Conservation (phyloP, 2,888 invertebrate genomes). For the Caenorhabditis sp. region DNA sequence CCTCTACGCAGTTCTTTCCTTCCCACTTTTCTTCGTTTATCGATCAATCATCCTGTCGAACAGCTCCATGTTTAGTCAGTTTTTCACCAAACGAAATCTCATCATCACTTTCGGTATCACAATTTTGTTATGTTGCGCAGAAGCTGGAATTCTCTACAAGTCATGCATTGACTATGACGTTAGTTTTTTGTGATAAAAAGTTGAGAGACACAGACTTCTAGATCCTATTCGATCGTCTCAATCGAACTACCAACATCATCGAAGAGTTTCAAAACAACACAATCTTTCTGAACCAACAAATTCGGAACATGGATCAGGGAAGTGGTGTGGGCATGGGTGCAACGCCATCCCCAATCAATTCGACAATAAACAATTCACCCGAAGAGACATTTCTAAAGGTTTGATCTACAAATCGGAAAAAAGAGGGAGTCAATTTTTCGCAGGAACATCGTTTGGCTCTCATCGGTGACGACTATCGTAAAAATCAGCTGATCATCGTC, state of each 20-base stretch:
- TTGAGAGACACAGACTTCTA: constrained; percentile 6
- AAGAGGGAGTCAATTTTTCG: neutral
- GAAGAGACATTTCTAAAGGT: constrained; percentile 7
- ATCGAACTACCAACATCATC: constrained; percentile 31
- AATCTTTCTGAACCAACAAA: constrained; percentile 19
- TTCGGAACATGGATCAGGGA: constrained; percentile 15
- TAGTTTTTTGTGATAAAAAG: neutral
- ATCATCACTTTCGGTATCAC: constrained; percentile 36
- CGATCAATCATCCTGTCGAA: constrained; percentile 35
- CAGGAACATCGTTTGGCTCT: constrained; percentile 27
- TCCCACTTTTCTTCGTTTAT: constrained; percentile 47
- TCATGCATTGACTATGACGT: constrained; percentile 39
- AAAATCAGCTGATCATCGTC: constrained; percentile 42
- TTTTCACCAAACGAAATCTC: constrained; percentile 41
- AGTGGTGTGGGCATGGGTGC: neutral
- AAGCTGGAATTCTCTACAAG: constrained; percentile 37
- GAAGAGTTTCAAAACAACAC: constrained; percentile 32
- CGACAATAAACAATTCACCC: constrained; percentile 15
- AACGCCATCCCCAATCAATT: constrained; percentile 7
- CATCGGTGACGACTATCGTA: constrained; percentile 43
- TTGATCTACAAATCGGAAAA: neutral
- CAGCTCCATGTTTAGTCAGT: constrained; percentile 42
- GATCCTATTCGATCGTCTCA: constrained; percentile 41
- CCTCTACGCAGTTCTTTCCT: constrained; percentile 41
- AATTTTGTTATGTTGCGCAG: constrained; percentile 33